Base-by-base conservation (phyloP, 2,113 vertebrate species). In the Nannobrachium achirus region DNA sequence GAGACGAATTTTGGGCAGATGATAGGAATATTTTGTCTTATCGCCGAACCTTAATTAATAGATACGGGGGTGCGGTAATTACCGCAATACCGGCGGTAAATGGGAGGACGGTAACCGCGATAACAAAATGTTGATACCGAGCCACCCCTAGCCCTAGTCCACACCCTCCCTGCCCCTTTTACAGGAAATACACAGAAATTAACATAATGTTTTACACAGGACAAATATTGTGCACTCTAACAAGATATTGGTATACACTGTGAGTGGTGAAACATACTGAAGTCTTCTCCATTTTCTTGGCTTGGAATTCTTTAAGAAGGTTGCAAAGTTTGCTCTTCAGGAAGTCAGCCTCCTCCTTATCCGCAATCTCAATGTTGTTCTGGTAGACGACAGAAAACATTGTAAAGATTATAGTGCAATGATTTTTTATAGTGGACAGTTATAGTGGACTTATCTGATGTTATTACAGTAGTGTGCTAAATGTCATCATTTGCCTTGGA, bases 291-390 rank as follows among this genome's bases (percentile, higher is more conserved):
- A 63, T 44, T 83, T 91, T 92, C 66, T 76, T 88, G 10, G 66
- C 59, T 69, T 90, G 89, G 63, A 93, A 93, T 73, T 92, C 92
- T 73, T 86, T 86, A 40, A 93, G 67, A 72, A 93, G 81, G 13
- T 59, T 41, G 50, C 81, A 89, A 46, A 93, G 83, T 84, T 89
- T 91, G 44, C 76, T 84, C 79, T 93, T 93, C 7, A 93, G 76
- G 72, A 89, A 92, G 33, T 86, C 80, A 7, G 92, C 92, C 10
- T 93, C 90, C 66, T 92, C 88, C 68, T 75, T 70, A 72, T 88
- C 92, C 11, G 91, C 84, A 56, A 93, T 92, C 79, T 93, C 78
- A 68, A 93, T 75, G 39, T 87, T 85, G 67, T 83, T 89, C 92
- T 93, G 61, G 6, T 49, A 66, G 52, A 4, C 20, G 56, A 69